These are phyloP conservation scores for Columbina picui DNA, from an alignment of 2,113 vertebrate genomes.

Conservation along the genomic window DNA sequence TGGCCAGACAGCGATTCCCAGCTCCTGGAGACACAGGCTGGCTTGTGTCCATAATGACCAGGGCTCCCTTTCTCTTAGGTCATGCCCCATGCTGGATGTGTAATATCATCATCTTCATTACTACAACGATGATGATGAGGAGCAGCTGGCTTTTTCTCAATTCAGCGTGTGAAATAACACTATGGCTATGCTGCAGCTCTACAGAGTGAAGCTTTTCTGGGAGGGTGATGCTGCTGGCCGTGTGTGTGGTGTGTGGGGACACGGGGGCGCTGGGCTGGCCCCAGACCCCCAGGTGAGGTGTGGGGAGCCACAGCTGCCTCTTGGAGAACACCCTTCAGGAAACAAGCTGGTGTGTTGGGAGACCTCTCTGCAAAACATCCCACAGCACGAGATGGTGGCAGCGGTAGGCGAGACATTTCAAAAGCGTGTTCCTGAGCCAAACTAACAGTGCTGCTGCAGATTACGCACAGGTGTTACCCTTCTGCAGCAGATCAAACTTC, in stretches of 20 bases:
- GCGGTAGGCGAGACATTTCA: not conserved
- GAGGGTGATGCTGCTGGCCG: not conserved
- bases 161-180: rapidly evolving
- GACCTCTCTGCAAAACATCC: not conserved
- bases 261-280: not conserved
- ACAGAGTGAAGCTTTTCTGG: rapidly evolving
- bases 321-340: not conserved
- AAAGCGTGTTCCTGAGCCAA: not conserved
- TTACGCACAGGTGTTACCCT: not conserved
- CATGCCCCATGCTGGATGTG: not conserved
- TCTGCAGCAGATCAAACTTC: not conserved
- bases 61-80: not conserved
- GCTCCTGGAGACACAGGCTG: not conserved
- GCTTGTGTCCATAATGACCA: not conserved
- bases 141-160: not conserved
- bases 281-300: not conserved
- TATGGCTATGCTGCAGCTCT: not conserved
- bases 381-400: rapidly evolving
- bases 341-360: rapidly evolving
- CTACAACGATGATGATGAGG: not conserved
- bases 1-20: not conserved
- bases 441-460: not conserved
- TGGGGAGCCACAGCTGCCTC: not conserved
- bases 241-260: rapidly evolving
- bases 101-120: too few species aligned